Conservation (phyloP, 1,140 invertebrate species). For the Sarcophaga bullata region DNA sequence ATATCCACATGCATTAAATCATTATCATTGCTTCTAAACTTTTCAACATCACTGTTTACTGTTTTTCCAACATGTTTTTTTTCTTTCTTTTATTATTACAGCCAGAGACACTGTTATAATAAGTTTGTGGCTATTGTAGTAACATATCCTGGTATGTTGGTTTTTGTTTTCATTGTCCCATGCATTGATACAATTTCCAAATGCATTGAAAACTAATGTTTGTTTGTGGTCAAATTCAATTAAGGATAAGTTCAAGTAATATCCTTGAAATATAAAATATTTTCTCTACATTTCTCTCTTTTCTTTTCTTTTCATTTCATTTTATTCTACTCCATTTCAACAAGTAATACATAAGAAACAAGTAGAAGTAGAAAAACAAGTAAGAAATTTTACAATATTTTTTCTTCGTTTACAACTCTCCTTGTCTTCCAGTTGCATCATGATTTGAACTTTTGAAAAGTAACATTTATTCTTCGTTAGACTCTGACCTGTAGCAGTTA, state of each 20-base stretch:
- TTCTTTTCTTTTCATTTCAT: neutral
- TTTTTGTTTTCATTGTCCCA: neutral
- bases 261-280: slow-evolving; percentile 33
- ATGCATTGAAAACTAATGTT: slow-evolving; percentile 32
- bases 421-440: too few relatives aligned
- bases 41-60: neutral
- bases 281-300: neutral
- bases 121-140: neutral
- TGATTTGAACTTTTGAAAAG: too few relatives aligned
- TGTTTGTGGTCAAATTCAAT: slow-evolving; percentile 41
- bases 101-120: too few relatives aligned
- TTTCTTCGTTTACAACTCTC: too few relatives aligned
- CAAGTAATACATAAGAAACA: too few relatives aligned
- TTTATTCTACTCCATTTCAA: too few relatives aligned
- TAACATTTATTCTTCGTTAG: too few relatives aligned
- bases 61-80: neutral
- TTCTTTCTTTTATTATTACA: neutral
- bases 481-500: too few relatives aligned
- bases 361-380: too few relatives aligned
- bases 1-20: too few relatives aligned
- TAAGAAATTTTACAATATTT: too few relatives aligned
- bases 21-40: neutral
- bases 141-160: slow-evolving; percentile 21
- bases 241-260: slow-evolving; percentile 39
- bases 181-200: neutral